Evolutionary conservation across 2,113 vertebrate genomes (phyloP).

Genomic region (Pygoscelis antarcticus): DNA sequence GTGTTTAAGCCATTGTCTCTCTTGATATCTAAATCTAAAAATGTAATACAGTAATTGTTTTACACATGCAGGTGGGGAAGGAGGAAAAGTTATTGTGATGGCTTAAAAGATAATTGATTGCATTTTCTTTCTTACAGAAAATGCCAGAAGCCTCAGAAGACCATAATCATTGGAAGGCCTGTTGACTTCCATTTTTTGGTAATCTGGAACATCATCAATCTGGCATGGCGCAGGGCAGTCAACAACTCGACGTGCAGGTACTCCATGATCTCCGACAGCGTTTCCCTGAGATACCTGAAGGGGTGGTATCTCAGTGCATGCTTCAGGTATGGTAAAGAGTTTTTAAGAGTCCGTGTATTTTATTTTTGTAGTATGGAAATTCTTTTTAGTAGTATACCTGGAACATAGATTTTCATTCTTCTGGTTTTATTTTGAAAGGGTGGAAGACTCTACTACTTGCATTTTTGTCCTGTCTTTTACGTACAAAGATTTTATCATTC

Average conservation of each 20-base stretch:
- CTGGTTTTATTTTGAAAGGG: background rate
- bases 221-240: constrained; percentile 95
- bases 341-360: background rate
- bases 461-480: background rate
- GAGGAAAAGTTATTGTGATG: background rate
- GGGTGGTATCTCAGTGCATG: constrained; percentile 95
- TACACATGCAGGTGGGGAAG: background rate
- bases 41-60: background rate
- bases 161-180: constrained; percentile 82
- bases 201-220: constrained; percentile 70
- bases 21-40: background rate
- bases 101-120: background rate
- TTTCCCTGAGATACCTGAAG: constrained; percentile 98
- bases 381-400: background rate
- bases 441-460: background rate
- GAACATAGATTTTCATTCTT: background rate
- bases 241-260: constrained; percentile 92
- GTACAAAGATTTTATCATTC: background rate
- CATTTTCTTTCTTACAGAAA: constrained; percentile 75
- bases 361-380: background rate
- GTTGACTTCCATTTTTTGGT: constrained; percentile 79
- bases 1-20: background rate
- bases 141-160: constrained; percentile 83
- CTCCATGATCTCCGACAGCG: constrained; percentile 97
- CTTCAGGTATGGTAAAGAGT: constrained; percentile 84